These are phyloP conservation scores for Ceratoteleas bidentatus DNA, from an alignment of 1,140 invertebrate species.

Conservation along the genomic window DNA sequence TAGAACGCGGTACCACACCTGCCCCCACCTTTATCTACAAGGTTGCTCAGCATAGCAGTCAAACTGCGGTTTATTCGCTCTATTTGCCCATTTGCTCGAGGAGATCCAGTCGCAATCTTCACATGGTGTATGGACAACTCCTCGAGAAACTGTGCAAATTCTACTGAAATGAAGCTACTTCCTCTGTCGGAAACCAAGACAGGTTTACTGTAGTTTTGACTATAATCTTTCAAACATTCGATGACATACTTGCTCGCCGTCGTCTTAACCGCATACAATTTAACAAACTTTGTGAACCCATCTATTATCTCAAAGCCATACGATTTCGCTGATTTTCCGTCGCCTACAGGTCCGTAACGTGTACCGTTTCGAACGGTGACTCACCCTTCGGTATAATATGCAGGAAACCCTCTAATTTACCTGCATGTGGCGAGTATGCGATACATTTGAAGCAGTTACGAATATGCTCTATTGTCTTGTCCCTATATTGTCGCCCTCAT, in stretches of 20 bases:
- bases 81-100: conserved; percentile 29
- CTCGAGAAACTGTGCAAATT: neutral
- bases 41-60: conserved; percentile 28
- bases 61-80: conserved; percentile 34
- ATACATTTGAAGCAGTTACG: conserved; percentile 58
- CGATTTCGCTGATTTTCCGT: conserved; percentile 27
- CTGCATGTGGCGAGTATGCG: conserved; percentile 17
- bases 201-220: no score
- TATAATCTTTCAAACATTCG: no score
- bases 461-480: conserved; percentile 35
- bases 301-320: conserved; percentile 60
- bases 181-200: neutral
- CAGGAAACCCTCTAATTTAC: neutral
- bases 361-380: conserved; percentile 54
- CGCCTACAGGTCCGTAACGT: conserved; percentile 64
- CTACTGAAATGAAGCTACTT: neutral
- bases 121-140: neutral
- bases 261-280: no score
- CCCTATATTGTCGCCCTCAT: conserved; percentile 26
- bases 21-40: neutral
- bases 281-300: conserved; percentile 26
- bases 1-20: conserved; percentile 32
- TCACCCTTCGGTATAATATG: neutral
- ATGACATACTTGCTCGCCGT: no score
- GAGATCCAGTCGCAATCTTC: conserved; percentile 30